Conservation (phyloP, 2,113 vertebrate species). For the Calcarius ornatus region DNA sequence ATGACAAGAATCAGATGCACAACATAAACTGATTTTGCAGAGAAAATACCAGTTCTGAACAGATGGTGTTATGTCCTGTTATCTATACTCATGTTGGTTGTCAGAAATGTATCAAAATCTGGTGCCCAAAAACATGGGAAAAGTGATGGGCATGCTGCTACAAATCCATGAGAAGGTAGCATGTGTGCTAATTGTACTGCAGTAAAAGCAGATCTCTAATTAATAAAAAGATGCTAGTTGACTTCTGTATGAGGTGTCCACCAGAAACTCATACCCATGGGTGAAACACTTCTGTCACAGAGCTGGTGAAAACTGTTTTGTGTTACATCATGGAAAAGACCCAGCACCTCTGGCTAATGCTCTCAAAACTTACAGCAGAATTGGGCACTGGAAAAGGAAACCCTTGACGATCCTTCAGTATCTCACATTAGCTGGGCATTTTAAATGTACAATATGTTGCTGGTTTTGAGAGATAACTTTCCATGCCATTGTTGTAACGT, state of each 20-base stretch:
- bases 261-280: not conserved
- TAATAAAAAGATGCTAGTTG: not conserved
- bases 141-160: not conserved
- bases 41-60: not conserved
- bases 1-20: not conserved
- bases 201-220: not conserved
- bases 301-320: not conserved
- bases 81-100: not conserved
- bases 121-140: not conserved
- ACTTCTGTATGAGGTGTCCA: not conserved
- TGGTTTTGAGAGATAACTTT: not conserved
- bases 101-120: not conserved
- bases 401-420: not conserved
- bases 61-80: constrained; percentile 19
- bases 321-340: not conserved
- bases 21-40: not conserved
- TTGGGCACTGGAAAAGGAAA: not conserved
- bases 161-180: not conserved
- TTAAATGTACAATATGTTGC: not conserved
- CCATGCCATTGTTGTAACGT: not conserved
- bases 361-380: not conserved
- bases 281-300: not conserved
- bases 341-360: not conserved
- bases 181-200: not conserved
- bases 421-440: not conserved